Evolutionary conservation across 2,113 vertebrate genomes (phyloP).

Genomic region (Erpornis zantholeuca): DNA sequence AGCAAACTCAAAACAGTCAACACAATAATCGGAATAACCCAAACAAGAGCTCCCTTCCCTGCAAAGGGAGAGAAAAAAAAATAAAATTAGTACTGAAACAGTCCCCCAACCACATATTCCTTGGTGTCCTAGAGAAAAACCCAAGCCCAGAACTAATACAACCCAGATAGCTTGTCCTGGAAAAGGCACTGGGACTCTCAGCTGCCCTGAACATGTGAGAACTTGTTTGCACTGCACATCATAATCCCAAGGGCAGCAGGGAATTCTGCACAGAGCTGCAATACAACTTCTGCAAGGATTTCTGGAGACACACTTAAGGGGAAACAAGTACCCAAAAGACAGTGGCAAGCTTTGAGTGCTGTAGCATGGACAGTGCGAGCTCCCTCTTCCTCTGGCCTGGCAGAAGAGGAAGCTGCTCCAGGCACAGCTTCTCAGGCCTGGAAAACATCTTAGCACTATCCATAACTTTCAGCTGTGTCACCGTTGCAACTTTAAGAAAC

Average conservation of each 20-base stretch:
- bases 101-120: background rate
- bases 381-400: background rate
- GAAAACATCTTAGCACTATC: background rate
- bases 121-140: background rate
- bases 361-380: accelerated
- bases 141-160: background rate
- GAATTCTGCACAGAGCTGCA: background rate
- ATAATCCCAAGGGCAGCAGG: background rate
- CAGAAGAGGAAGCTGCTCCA: background rate
- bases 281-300: background rate
- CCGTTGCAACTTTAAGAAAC: background rate
- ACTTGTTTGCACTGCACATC: background rate
- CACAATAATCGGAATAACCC: accelerated
- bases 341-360: background rate
- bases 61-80: background rate
- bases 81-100: background rate
- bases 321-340: background rate
- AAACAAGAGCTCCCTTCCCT: background rate
- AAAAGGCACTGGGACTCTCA: background rate
- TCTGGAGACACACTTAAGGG: background rate
- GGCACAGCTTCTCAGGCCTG: background rate
- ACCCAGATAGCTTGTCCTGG: background rate
- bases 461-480: accelerated
- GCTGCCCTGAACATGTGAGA: background rate
- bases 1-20: accelerated